Evolutionary conservation across 2,113 vertebrate genomes (phyloP).

Genomic region (Nothobranchius furzeri): DNA sequence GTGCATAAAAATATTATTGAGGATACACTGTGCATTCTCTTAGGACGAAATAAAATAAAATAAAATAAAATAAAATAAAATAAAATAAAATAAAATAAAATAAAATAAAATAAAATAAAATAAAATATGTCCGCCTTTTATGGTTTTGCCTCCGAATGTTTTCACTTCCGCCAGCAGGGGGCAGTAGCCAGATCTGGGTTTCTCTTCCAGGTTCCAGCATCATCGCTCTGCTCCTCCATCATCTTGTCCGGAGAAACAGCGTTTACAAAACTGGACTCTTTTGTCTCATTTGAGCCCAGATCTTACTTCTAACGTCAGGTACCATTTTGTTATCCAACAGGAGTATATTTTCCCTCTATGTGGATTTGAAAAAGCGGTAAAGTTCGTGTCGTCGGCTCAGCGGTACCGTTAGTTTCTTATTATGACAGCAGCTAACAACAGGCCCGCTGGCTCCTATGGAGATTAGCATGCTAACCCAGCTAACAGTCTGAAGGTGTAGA

Average conservation of each 20-base stretch:
- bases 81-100: slow-evolving; percentile 13
- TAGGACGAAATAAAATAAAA: not conserved
- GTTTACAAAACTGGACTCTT: slow-evolving; percentile 19
- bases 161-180: slow-evolving; percentile 2
- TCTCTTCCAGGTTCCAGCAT: slow-evolving; percentile 57
- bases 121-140: not conserved
- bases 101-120: slow-evolving; percentile 1
- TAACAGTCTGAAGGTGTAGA: slow-evolving; percentile 1
- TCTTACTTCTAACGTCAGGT: slow-evolving; percentile 51
- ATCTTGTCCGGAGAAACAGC: not conserved
- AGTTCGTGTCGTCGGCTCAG: slow-evolving; percentile 23
- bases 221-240: slow-evolving; percentile 56
- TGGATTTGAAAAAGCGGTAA: not conserved
- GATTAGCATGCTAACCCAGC: slow-evolving; percentile 63
- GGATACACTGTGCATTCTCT: no score
- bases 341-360: not conserved
- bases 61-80: slow-evolving; percentile 12
- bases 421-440: not conserved
- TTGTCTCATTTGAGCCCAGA: not conserved
- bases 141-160: no score
- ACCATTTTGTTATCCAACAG: not conserved
- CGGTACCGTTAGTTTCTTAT: slow-evolving; percentile 30
- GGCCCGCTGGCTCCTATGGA: slow-evolving; percentile 59
- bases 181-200: slow-evolving; percentile 18
- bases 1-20: no score